phyloP scores from a whole-genome alignment of 2,113 vertebrate species.

The Fulica atra region DNA sequence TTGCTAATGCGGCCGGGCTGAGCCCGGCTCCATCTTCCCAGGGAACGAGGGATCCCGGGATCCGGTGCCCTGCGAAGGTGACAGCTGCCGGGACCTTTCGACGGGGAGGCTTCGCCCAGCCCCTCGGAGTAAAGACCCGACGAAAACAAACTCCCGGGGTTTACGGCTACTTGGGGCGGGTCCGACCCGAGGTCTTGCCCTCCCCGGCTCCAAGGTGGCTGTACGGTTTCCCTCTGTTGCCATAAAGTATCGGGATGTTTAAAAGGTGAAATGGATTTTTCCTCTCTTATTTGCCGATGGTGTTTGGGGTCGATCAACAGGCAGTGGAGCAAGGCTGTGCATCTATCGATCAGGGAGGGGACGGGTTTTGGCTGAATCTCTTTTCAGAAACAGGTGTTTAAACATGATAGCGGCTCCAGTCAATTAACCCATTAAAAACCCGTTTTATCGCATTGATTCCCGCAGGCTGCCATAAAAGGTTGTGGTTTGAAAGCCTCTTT shows the following conservation, averaged over 20 bases:
- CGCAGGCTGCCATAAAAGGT: constrained; percentile 6
- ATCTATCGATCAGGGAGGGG: constrained; percentile 60
- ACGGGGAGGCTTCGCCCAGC: not conserved
- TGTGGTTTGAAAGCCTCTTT: constrained; percentile 43
- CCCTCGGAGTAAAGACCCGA: not conserved
- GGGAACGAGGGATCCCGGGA: not conserved
- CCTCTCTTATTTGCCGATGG: not conserved
- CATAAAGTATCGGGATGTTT: not conserved
- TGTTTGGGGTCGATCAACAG: constrained; percentile 52
- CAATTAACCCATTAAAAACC: constrained; percentile 80
- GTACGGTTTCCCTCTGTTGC: not conserved
- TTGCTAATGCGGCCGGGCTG: not conserved
- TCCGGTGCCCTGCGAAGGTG: not conserved
- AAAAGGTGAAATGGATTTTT: constrained; percentile 44
- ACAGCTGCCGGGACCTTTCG: not conserved
- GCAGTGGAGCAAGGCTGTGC: constrained; percentile 32
- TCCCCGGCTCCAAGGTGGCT: not conserved
- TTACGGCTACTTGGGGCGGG: not conserved
- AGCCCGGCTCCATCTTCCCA: not conserved
- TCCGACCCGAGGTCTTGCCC: not conserved
- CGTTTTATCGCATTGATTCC: constrained; percentile 73
- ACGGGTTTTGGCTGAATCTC: constrained; percentile 39
- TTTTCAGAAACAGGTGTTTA: constrained; percentile 78
- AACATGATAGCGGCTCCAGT: constrained; percentile 73
- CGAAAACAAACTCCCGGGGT: not conserved